Percentiles rank a stretch among this genome's conserved stretches.
phyloP scores from a whole-genome alignment of 2,797 vertebrate genomes.

The Melanotaenia pygmaea region DNA sequence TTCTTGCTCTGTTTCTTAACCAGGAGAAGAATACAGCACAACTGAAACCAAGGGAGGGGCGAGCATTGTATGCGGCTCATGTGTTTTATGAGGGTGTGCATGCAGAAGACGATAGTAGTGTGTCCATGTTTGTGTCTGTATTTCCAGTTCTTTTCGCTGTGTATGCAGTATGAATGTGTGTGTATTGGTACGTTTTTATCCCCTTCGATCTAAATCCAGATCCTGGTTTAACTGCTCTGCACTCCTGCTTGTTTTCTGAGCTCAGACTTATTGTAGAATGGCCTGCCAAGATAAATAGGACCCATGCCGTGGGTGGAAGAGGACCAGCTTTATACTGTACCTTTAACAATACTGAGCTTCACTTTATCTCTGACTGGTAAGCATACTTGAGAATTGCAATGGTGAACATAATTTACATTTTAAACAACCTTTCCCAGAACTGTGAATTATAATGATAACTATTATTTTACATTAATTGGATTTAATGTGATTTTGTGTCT shows the following conservation, averaged over 20 bases:
- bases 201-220: conserved; percentile 38
- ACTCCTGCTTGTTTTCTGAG: conserved; percentile 33
- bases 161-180: not conserved
- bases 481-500: not conserved
- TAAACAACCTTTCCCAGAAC: conserved; percentile 1
- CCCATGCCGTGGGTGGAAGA: conserved; percentile 6
- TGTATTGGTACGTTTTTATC: conserved; percentile 34
- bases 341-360: conserved; percentile 47
- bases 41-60: conserved; percentile 13
- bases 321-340: conserved; percentile 42
- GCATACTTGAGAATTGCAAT: conserved; percentile 9
- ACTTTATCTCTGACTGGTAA: conserved; percentile 34
- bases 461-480: not conserved
- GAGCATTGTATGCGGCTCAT: conserved; percentile 24
- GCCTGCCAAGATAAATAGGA: conserved; percentile 52
- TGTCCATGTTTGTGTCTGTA: conserved; percentile 1
- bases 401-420: not conserved
- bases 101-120: conserved; percentile 7
- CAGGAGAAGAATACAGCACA: conserved; percentile 41
- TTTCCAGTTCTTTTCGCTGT: conserved; percentile 2
- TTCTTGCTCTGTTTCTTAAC: conserved; percentile 61
- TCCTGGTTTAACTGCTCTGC: conserved; percentile 28
- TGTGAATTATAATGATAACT: not conserved
- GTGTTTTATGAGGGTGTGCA: conserved; percentile 14
- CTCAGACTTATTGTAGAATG: conserved; percentile 49